Evolutionary conservation across 2,888 invertebrate genomes (phyloP).

Genomic region (Phlogophora meticulosa): DNA sequence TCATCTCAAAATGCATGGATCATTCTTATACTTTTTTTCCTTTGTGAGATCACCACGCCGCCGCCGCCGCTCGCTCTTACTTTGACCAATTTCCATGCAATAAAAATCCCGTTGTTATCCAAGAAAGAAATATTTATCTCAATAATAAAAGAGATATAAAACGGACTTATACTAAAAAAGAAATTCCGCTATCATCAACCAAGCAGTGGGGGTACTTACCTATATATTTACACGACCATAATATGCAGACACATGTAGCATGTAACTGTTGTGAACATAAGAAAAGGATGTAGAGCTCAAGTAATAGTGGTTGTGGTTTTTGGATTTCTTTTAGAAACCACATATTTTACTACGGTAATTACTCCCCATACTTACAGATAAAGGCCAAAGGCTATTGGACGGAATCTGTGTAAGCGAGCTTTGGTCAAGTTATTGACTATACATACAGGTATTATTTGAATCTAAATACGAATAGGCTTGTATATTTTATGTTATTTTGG

Average conservation of each 20-base stretch:
- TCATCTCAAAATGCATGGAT: slow-evolving; percentile 6
- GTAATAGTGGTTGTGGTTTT: slow-evolving; percentile 45
- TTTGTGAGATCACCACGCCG: slow-evolving; percentile 6
- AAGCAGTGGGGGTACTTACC: slow-evolving; percentile 62
- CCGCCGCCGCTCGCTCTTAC: slow-evolving; percentile 28
- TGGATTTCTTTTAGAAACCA: slow-evolving; percentile 51
- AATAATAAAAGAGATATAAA: slow-evolving; percentile 76
- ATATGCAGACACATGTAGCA: slow-evolving; percentile 40
- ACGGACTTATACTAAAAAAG: slow-evolving; percentile 70
- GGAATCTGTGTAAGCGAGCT: slow-evolving; percentile 36
- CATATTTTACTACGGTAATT: slow-evolving; percentile 64
- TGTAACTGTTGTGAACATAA: neutral
- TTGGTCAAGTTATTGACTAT: slow-evolving; percentile 25
- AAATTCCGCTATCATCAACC: slow-evolving; percentile 70
- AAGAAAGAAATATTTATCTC: slow-evolving; percentile 64
- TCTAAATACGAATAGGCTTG: neutral
- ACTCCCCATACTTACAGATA: slow-evolving; percentile 40
- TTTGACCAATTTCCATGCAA: slow-evolving; percentile 45
- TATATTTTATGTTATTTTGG: too few species aligned
- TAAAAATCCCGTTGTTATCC: slow-evolving; percentile 53
- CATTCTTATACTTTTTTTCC: neutral
- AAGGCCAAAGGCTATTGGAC: slow-evolving; percentile 28
- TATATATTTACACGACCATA: slow-evolving; percentile 58
- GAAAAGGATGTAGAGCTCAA: slow-evolving; percentile 42
- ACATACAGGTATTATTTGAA: slow-evolving; percentile 10